Evolutionary conservation across 2,113 vertebrate species (phyloP).

Genomic region (Leiothrix lutea): DNA sequence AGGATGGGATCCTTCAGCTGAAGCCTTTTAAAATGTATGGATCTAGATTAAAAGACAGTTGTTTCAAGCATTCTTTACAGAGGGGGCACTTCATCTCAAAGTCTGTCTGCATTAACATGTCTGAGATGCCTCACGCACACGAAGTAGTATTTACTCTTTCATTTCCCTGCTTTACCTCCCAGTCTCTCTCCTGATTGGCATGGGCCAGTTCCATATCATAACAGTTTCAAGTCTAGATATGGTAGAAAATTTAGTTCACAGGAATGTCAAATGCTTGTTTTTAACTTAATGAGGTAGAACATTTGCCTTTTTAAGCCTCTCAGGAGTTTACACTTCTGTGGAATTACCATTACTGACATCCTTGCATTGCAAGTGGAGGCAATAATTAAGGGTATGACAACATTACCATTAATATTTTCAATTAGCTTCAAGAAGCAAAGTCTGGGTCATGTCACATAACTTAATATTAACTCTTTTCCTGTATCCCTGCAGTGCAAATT

Average conservation of each 20-base stretch:
- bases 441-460: not conserved
- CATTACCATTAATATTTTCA: not conserved
- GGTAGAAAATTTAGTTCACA: not conserved
- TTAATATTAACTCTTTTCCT: not conserved
- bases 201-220: accelerated
- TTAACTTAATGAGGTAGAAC: not conserved
- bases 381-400: not conserved
- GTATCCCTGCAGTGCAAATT: not conserved
- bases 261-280: not conserved
- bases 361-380: not conserved
- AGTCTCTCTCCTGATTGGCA: not conserved
- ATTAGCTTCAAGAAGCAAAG: not conserved
- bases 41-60: not conserved
- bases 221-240: not conserved
- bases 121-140: not conserved
- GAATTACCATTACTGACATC: not conserved
- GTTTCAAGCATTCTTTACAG: not conserved
- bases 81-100: not conserved
- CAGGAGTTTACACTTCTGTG: not conserved
- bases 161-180: not conserved
- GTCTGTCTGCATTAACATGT: not conserved
- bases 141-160: not conserved
- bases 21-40: not conserved
- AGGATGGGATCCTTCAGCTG: not conserved
- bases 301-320: not conserved